Conservation (phyloP, 2,113 vertebrate genomes). For the Oostethus manadensis region DNA sequence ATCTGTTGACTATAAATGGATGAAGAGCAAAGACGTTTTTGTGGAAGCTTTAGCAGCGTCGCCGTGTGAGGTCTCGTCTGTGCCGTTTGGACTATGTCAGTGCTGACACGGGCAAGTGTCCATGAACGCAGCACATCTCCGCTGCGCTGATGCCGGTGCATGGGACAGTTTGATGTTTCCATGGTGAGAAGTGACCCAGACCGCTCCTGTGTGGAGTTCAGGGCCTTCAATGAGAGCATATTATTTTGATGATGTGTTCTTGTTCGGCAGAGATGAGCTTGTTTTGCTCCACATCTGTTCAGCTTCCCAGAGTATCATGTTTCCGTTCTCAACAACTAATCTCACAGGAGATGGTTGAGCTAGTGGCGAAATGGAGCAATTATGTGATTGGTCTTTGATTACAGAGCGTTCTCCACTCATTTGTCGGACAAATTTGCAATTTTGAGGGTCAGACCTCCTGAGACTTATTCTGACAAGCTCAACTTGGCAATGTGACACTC, state of each 20-base stretch:
- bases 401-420: conserved; percentile 57
- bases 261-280: conserved; percentile 47
- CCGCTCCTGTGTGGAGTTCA: not conserved
- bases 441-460: conserved; percentile 55
- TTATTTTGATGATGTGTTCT: conserved; percentile 49
- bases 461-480: conserved; percentile 45
- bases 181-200: not conserved
- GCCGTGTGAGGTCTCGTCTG: conserved; percentile 47
- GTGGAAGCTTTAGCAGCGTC: not conserved
- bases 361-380: conserved; percentile 70
- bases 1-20: conserved; percentile 59
- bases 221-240: conserved; percentile 54
- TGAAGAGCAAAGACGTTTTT: conserved; percentile 48
- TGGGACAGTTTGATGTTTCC: not conserved
- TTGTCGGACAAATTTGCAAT: conserved; percentile 63
- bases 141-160: not conserved
- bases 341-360: conserved; percentile 65
- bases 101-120: conserved; percentile 15
- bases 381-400: conserved; percentile 76
- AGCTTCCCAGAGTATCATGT: conserved; percentile 70
- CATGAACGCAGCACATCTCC: conserved; percentile 1
- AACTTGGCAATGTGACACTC: conserved; percentile 17
- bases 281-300: conserved; percentile 70
- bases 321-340: conserved; percentile 60
- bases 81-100: conserved; percentile 11